phyloP scores from a whole-genome alignment of 2,888 invertebrate genomes.

The Yponomeuta sedellus region DNA sequence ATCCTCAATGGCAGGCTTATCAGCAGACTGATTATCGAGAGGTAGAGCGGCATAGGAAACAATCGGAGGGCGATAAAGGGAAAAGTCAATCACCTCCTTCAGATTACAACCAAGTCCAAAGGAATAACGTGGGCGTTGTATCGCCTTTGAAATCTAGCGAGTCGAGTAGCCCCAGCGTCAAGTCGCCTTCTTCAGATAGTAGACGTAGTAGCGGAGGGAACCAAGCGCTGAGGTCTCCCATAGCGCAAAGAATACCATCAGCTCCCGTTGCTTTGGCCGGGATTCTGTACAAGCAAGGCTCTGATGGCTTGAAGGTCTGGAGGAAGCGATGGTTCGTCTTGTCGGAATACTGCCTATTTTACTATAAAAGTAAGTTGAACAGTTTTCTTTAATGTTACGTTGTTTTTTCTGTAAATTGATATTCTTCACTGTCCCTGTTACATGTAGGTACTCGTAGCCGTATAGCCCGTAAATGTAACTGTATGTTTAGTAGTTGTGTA shows the following conservation, averaged over 20 bases:
- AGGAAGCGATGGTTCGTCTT: constrained; percentile 96
- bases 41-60: constrained; percentile 48
- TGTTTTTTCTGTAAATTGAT: too few species aligned
- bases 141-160: constrained; percentile 71
- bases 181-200: constrained; percentile 70
- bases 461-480: too few species aligned
- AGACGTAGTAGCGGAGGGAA: constrained; percentile 69
- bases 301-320: constrained; percentile 95
- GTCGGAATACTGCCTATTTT: constrained; percentile 94
- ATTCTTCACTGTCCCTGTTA: too few species aligned
- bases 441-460: too few species aligned
- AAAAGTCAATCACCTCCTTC: constrained; percentile 54
- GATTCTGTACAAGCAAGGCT: constrained; percentile 95
- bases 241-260: constrained; percentile 88
- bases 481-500: too few species aligned
- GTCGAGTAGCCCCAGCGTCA: constrained; percentile 63
- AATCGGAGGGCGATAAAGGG: constrained; percentile 48
- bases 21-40: constrained; percentile 54
- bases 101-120: constrained; percentile 50
- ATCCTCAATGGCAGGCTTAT: constrained; percentile 59
- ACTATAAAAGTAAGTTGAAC: constrained; percentile 87
- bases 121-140: constrained; percentile 42
- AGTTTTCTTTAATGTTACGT: not conserved
- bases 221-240: constrained; percentile 85
- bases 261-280: constrained; percentile 92